phyloP scores from a whole-genome alignment of 2,888 invertebrate genomes.

The Ophion ventricosus region DNA sequence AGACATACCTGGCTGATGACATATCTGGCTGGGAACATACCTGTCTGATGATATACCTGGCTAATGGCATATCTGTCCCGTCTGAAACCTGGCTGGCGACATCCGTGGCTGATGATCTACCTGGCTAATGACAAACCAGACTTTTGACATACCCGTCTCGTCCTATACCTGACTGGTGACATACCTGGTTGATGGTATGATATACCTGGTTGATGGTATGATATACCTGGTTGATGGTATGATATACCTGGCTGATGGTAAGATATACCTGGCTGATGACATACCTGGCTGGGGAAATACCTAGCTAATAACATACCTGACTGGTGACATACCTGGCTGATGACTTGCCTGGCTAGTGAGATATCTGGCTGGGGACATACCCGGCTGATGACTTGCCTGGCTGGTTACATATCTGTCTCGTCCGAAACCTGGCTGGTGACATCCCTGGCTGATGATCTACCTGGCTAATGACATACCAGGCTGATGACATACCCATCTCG shows the following conservation, averaged over 20 bases:
- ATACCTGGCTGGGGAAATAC: not conserved
- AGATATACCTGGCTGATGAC: not conserved
- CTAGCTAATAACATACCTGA: not conserved
- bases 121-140: not conserved
- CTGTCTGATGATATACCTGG: not conserved
- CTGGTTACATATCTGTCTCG: not conserved
- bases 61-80: not conserved
- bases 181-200: too few species aligned
- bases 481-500: not conserved
- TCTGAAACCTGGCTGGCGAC: not conserved
- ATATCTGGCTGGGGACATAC: not conserved
- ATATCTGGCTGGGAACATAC: not conserved
- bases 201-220: not conserved
- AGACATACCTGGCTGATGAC: too few species aligned
- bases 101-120: not conserved
- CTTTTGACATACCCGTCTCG: not conserved
- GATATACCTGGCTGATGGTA: too few species aligned
- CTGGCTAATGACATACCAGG: not conserved
- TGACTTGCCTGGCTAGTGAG: not conserved
- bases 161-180: not conserved
- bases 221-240: not conserved
- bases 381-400: not conserved
- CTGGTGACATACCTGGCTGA: not conserved
- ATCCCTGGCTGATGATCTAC: not conserved
- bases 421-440: not conserved